Percentiles rank a stretch among this genome's conserved stretches.
phyloP scores from a whole-genome alignment of 2,888 invertebrate species.

The Monochamus alternatus region DNA sequence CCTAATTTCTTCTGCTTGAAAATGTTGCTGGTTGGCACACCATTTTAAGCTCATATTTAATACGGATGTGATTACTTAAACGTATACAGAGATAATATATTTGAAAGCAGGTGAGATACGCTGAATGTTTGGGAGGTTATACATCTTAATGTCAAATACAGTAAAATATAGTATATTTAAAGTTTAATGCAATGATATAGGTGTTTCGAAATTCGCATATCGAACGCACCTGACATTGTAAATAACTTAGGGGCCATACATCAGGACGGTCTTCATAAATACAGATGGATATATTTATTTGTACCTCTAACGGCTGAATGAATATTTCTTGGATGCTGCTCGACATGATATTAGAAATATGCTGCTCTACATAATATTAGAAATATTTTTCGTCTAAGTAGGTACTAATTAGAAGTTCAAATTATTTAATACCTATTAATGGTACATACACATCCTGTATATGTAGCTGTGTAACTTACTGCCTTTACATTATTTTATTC shows the following conservation, averaged over 20 bases:
- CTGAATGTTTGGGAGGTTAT: constrained; percentile 58
- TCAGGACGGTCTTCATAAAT: constrained; percentile 36
- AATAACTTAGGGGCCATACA: constrained; percentile 28
- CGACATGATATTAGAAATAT: not conserved
- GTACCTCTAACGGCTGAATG: not conserved
- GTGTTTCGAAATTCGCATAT: constrained; percentile 36
- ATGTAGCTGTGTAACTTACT: too few relatives aligned
- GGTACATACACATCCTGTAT: too few relatives aligned
- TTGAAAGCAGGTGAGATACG: constrained; percentile 49
- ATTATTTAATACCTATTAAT: too few relatives aligned
- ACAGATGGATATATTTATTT: constrained; percentile 18
- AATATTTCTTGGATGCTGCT: not conserved
- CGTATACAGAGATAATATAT: constrained; percentile 29
- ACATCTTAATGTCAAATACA: constrained; percentile 64
- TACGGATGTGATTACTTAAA: constrained; percentile 11
- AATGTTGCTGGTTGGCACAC: not conserved
- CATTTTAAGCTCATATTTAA: not conserved
- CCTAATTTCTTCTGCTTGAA: not conserved
- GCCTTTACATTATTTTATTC: too few relatives aligned
- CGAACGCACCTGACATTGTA: constrained; percentile 35
- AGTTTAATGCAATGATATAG: constrained; percentile 52
- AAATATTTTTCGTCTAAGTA: too few relatives aligned
- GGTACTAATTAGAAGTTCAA: too few relatives aligned
- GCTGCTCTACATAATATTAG: too few relatives aligned
- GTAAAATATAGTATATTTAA: constrained; percentile 57